Conservation (phyloP, 2,797 vertebrate genomes). For the Pipistrellus pygmaeus region DNA sequence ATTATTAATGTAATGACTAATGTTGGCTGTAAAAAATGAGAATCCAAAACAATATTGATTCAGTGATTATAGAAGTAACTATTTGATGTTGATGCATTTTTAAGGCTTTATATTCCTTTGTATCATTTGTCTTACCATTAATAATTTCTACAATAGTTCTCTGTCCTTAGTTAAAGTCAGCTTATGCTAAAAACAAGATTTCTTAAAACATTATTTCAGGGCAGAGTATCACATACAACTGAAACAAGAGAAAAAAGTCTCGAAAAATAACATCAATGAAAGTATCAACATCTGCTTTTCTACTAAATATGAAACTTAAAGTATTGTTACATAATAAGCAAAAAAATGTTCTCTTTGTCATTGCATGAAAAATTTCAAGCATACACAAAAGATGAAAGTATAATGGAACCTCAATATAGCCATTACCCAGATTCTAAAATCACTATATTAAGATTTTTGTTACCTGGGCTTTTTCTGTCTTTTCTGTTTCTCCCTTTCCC, state of each 20-base stretch:
- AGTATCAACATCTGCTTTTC: slow-evolving; percentile 40
- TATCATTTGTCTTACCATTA: neutral
- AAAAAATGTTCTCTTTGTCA: neutral
- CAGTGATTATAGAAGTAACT: neutral
- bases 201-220: slow-evolving; percentile 31
- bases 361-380: neutral
- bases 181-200: neutral
- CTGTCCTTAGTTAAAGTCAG: neutral
- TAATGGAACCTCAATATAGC: neutral
- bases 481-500: neutral
- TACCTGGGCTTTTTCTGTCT: neutral
- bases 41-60: neutral
- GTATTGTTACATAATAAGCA: neutral
- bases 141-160: neutral
- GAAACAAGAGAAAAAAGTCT: slow-evolving; percentile 8
- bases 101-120: neutral
- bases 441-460: slow-evolving; percentile 4
- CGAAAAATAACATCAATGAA: neutral
- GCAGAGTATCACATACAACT: neutral
- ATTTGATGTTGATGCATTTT: neutral
- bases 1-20: neutral
- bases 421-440: neutral
- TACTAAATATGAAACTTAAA: neutral
- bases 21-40: neutral
- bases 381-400: neutral